Evolutionary conservation across 2,113 vertebrate genomes (phyloP), one percentile per base, ranked within the genome.

Genomic region (Pseudorhombus dupliciocellatus): DNA sequence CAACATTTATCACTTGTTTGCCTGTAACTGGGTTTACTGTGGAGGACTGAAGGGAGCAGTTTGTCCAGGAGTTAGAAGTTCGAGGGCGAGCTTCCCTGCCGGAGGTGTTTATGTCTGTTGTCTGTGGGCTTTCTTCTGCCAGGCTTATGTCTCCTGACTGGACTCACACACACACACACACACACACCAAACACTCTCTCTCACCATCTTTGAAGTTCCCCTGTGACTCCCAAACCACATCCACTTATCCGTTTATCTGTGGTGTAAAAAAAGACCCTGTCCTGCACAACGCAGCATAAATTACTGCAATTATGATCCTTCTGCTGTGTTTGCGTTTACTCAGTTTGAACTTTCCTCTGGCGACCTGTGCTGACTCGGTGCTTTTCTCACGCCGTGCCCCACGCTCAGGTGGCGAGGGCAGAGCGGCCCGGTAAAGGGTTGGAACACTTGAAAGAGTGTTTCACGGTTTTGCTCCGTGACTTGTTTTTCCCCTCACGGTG

Each of bases 301-400:
- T 88, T 81, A 81, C 83, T 59, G 63, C 54, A 82, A 77, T 80
- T 84, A 75, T 80, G 68, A 80, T 54, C 52, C 56, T 48, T 79
- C 28, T 63, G 65, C 66, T 52, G 62, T 69, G 70, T 73, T 68
- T 60, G 52, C 65, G 56, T 80, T 70, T 72, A 66, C 72, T 69
- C 71, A 60, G 48, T 73, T 79, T 76, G 31, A 67, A 78, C 56
- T 75, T 63, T 73, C 28, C 59, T 53, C 48, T 67, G 56, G 65
- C 69, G 55, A 28, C 28, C 46, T 51, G 20, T 34, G 37, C 60
- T 73, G 69, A 68, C 67, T 66, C 56, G 58, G 46, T 77, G 68
- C 71, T 79, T 77, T 81, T 44, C n/a, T 67, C 53, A 68, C 60
- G 60, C 60, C 63, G 8, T 44, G 25, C 40, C 52, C 46, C 8